Evolutionary conservation across 2,797 vertebrate species (phyloP).

Genomic region (Acanthiza pusilla): DNA sequence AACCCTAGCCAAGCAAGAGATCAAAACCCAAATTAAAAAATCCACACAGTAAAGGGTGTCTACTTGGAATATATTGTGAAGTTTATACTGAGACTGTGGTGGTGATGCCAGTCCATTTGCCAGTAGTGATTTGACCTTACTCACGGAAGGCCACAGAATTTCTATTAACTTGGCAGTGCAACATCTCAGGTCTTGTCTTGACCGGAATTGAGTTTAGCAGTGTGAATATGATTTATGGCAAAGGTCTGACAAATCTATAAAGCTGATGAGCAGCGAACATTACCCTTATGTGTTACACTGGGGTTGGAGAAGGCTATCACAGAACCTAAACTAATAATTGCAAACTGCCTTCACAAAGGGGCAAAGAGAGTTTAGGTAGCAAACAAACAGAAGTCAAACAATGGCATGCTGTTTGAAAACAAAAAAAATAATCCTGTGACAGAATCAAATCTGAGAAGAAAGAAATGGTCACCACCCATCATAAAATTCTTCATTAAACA

Average conservation of each 20-base stretch:
- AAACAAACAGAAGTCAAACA: neutral
- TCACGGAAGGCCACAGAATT: neutral
- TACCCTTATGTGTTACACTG: neutral
- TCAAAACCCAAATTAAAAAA: neutral
- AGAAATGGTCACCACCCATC: neutral
- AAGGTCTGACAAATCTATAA: neutral
- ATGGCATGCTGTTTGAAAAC: neutral
- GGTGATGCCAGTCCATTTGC: neutral
- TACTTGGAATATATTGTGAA: neutral
- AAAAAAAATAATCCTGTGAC: neutral
- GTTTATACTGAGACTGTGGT: neutral
- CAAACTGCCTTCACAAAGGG: neutral
- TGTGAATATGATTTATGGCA: neutral
- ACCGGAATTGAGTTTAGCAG: neutral
- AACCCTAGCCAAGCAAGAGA: neutral
- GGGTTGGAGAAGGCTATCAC: neutral
- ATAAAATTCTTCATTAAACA: neutral
- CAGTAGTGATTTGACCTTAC: neutral
- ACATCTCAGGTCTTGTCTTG: neutral
- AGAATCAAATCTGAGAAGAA: neutral
- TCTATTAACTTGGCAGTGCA: neutral
- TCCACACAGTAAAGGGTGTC: neutral
- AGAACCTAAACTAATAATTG: neutral
- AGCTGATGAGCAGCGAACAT: neutral
- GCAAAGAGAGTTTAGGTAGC: neutral